Conservation (phyloP, 2,797 vertebrate genomes). For the Typhlichthys eigenmanni region DNA sequence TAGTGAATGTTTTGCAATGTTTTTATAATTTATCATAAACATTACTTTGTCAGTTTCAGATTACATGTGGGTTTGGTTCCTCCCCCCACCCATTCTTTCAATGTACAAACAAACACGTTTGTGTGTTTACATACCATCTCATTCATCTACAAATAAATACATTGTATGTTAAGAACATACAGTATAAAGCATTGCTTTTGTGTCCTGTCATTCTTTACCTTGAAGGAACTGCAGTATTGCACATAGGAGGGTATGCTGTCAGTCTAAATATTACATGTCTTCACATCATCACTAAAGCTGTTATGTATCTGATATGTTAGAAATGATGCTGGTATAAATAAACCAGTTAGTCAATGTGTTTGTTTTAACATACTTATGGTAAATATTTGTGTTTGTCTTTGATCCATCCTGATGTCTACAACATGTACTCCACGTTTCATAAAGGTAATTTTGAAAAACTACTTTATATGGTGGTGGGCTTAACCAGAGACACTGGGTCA, state of each 20-base stretch:
- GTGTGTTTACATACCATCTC: constrained; percentile 14
- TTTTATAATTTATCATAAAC: constrained; percentile 68
- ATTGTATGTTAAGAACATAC: background rate
- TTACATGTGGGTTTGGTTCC: constrained; percentile 15
- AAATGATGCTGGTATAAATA: no score
- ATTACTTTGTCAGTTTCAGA: constrained; percentile 36
- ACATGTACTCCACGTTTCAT: background rate
- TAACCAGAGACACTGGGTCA: background rate
- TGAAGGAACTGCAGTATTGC: no score
- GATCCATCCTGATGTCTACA: no score
- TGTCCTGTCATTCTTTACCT: background rate
- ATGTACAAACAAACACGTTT: constrained; percentile 15
- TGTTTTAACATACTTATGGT: no score
- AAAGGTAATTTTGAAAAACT: background rate
- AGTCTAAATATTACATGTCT: no score
- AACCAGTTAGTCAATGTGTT: no score
- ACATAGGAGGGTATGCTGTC: no score
- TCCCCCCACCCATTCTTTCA: background rate
- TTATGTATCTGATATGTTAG: no score
- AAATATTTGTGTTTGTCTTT: no score
- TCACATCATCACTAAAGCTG: no score
- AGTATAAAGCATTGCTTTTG: background rate
- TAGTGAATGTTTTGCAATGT: constrained; percentile 45
- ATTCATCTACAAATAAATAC: constrained; percentile 55
- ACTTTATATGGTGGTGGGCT: background rate